Evolutionary conservation across 1,140 invertebrate genomes (phyloP).

Genomic region (Heliothis virescens): DNA sequence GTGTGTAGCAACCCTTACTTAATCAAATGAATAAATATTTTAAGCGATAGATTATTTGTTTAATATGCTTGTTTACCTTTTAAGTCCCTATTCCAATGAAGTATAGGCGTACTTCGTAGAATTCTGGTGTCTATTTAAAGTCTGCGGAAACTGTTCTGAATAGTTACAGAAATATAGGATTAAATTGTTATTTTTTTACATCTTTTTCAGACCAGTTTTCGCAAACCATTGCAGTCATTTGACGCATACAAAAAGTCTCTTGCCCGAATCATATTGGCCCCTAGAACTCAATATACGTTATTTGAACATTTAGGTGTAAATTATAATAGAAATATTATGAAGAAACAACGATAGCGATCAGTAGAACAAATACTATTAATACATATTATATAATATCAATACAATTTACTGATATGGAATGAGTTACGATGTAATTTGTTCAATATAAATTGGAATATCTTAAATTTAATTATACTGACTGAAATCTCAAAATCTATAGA

Average conservation of each 20-base stretch:
- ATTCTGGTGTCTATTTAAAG: no score
- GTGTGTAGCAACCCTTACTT: no score
- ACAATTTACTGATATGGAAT: slow-evolving; percentile 40
- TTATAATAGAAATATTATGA: not conserved
- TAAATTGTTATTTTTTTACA: not conserved
- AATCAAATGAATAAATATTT: no score
- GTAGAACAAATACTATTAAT: not conserved
- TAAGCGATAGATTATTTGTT: no score
- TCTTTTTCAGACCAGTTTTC: not conserved
- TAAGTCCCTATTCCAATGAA: no score
- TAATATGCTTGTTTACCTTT: no score
- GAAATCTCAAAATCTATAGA: slow-evolving; percentile 5
- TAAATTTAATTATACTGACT: not conserved
- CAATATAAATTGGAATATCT: slow-evolving; percentile 21
- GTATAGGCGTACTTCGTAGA: no score
- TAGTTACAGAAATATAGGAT: not conserved
- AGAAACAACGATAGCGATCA: not conserved
- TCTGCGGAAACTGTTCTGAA: not conserved
- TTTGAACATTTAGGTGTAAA: slow-evolving; percentile 40
- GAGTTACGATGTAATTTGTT: slow-evolving; percentile 27
- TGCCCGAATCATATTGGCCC: slow-evolving; percentile 29
- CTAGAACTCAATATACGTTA: slow-evolving; percentile 35
- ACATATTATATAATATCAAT: not conserved
- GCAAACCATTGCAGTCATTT: not conserved
- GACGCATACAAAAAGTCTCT: not conserved